Evolutionary conservation across 1,140 invertebrate species (phyloP).

Genomic region (Teleopsis dalmanni): DNA sequence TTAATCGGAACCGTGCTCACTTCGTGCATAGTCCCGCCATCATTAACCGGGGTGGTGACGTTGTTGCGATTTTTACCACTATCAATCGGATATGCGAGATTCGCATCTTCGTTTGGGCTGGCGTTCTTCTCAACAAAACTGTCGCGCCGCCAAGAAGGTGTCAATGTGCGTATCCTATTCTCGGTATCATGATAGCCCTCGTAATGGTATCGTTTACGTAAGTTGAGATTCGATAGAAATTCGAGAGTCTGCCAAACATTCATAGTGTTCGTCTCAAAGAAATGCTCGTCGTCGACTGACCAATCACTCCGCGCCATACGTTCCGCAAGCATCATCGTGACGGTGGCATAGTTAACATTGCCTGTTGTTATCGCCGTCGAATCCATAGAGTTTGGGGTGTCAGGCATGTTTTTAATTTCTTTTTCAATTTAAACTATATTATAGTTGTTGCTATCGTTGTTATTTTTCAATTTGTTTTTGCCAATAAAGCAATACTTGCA

Average conservation of each 20-base stretch:
- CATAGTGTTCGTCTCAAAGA: slow-evolving; percentile 40
- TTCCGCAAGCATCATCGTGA: slow-evolving; percentile 40
- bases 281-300: slow-evolving; percentile 40
- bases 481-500: too few relatives aligned
- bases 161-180: slow-evolving; percentile 31
- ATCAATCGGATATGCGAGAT: background rate
- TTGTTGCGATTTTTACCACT: slow-evolving; percentile 4
- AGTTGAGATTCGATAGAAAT: slow-evolving; percentile 29
- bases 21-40: background rate
- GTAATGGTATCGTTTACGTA: slow-evolving; percentile 38
- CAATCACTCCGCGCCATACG: slow-evolving; percentile 37
- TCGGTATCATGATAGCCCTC: slow-evolving; percentile 35
- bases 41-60: background rate
- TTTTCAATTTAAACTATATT: too few relatives aligned
- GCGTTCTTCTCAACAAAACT: slow-evolving; percentile 29
- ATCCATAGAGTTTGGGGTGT: background rate
- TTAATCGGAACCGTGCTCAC: too few relatives aligned
- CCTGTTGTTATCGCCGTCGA: slow-evolving; percentile 19
- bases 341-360: slow-evolving; percentile 33
- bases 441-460: too few relatives aligned
- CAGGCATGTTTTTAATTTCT: too few relatives aligned
- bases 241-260: slow-evolving; percentile 42
- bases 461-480: too few relatives aligned
- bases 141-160: slow-evolving; percentile 35
- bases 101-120: slow-evolving; percentile 6